These are phyloP conservation scores for Zapornia atra DNA, from an alignment of 2,113 vertebrate species.

Conservation along the genomic window DNA sequence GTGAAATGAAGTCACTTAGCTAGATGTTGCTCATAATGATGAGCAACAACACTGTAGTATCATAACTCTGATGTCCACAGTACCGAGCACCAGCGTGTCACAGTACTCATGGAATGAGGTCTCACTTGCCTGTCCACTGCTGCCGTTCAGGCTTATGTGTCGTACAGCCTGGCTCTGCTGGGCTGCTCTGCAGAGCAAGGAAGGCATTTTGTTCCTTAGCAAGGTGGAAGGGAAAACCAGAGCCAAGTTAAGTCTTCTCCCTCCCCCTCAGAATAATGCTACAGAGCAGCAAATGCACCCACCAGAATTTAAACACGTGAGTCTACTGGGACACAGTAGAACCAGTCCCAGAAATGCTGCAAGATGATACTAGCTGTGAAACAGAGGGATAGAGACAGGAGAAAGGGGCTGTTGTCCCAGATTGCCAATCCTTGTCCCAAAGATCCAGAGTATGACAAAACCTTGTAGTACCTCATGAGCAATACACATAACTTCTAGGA, in stretches of 20 bases:
- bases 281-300: neutral
- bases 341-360: neutral
- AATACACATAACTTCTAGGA: neutral
- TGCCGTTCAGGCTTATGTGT: fast-evolving
- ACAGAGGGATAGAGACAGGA: neutral
- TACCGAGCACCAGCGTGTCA: neutral
- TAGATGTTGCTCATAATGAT: neutral
- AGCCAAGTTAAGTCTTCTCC: neutral
- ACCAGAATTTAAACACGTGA: neutral
- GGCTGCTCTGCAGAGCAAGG: neutral
- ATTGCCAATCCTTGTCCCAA: neutral
- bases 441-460: neutral
- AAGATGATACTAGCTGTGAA: neutral
- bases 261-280: neutral
- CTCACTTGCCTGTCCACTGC: neutral
- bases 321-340: neutral
- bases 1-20: conserved; percentile 39
- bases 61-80: neutral
- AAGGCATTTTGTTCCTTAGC: neutral
- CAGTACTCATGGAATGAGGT: fast-evolving
- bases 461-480: fast-evolving
- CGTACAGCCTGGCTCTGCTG: fast-evolving
- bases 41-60: neutral
- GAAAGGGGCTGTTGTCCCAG: neutral
- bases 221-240: neutral